Evolutionary conservation across 2,797 vertebrate genomes (phyloP).

Genomic region (Hypotaenidia okinawae): DNA sequence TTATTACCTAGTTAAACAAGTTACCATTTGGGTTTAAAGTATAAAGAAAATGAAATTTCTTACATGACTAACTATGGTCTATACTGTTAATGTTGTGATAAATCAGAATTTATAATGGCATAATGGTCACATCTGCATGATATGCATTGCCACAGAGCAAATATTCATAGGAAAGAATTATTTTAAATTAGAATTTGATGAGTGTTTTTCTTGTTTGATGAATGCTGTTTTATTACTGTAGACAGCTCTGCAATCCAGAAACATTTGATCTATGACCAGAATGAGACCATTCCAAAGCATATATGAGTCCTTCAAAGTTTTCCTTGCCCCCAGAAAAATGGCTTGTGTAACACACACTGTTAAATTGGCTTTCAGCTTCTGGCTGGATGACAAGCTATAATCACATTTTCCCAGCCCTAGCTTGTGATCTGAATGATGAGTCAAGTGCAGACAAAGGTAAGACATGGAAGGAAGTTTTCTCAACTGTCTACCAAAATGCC

Average conservation of each 20-base stretch:
- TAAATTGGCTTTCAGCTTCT: background rate
- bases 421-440: background rate
- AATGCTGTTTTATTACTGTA: background rate
- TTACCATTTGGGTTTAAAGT: background rate
- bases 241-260: background rate
- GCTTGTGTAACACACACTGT: background rate
- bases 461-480: background rate
- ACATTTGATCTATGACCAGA: background rate
- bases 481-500: background rate
- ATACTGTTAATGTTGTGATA: background rate
- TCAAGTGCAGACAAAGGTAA: background rate
- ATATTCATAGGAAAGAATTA: background rate
- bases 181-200: background rate
- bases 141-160: background rate
- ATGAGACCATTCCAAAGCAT: background rate
- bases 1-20: background rate
- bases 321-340: background rate
- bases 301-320: background rate
- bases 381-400: background rate
- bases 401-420: background rate
- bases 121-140: background rate
- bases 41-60: background rate
- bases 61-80: background rate
- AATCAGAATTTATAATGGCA: background rate
- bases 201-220: background rate